These are phyloP conservation scores for Tachina grossa DNA, from an alignment of 2,888 invertebrate genomes.

Conservation along the genomic window DNA sequence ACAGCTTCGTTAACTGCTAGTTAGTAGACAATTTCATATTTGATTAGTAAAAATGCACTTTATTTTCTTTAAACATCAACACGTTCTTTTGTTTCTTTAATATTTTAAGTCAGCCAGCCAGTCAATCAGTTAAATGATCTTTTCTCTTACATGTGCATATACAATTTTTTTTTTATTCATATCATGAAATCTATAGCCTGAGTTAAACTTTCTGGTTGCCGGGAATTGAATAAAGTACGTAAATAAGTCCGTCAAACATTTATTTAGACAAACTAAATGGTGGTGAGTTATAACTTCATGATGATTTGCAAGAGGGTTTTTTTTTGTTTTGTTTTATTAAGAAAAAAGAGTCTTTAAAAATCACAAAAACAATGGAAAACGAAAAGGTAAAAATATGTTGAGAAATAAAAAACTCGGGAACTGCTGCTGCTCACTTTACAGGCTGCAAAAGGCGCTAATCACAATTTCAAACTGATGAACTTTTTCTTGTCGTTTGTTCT, in stretches of 20 bases:
- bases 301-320: constrained; percentile 44
- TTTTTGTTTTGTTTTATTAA: constrained; percentile 4
- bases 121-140: constrained; percentile 56
- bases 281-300: constrained; percentile 64
- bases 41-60: constrained; percentile 68
- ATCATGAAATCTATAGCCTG: constrained; percentile 31
- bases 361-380: constrained; percentile 18
- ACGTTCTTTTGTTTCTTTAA: constrained; percentile 51
- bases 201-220: constrained; percentile 32
- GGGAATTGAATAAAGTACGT: constrained; percentile 31
- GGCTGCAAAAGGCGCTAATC: constrained; percentile 74
- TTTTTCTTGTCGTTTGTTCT: constrained; percentile 47
- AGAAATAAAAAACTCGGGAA: constrained; percentile 8
- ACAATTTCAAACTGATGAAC: constrained; percentile 61
- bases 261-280: constrained; percentile 53
- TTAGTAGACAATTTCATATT: constrained; percentile 72
- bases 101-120: constrained; percentile 42
- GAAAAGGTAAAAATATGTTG: constrained; percentile 37
- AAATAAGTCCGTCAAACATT: constrained; percentile 49
- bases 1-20: constrained; percentile 70
- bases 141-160: constrained; percentile 8
- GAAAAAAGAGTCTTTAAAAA: constrained; percentile 6
- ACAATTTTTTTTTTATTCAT: neutral
- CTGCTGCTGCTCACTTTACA: constrained; percentile 25
- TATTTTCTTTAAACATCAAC: constrained; percentile 55